Base-by-base conservation (phyloP, 2,113 vertebrate genomes). In the Megaleporinus macrocephalus region DNA sequence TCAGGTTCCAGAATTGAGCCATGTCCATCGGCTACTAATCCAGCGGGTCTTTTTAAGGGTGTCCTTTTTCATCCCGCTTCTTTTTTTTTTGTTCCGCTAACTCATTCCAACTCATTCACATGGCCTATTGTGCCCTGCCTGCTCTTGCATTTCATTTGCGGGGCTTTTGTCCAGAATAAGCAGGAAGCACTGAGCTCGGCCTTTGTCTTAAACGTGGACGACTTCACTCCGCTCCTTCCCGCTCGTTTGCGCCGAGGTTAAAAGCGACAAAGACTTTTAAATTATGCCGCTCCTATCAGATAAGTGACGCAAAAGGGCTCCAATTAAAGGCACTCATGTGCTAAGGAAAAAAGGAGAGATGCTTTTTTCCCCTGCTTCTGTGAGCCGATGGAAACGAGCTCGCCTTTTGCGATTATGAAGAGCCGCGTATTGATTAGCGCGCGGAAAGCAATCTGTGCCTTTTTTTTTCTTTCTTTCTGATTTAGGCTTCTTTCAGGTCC, bases 51-150 rank as follows among this genome's bases (percentile, higher is more conserved):
- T 85, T 89, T 85, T 87, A 84, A 88, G 51, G 66, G 88, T 82
- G 81, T 87, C 65, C 78, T 86, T 89, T 85, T 86, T 90, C 85
- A 87, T 86, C 73, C 80, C 76, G 3, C 6, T 6, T 36, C 6
- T 36, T 30, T 13, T 36, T 78, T 84, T 88, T 92, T 90, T 91
- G 88, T 93, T 85, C 63, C 44, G 61, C 90, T 69, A 78, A 86
- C 89, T 92, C 85, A 90, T 91, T 92, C 90, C 82, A 78, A 80
- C 83, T 90, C 85, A 88, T 93, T 93, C 89, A 89, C 90, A 82
- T 87, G 86, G 85, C 74, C 86, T 83, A 88, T 90, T 90, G 87
- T 89, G 81, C 7, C 83, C 79, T 80, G 81, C 86, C 79, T 87
- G 88, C 85, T 88, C 86, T 81, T 89, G 89, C 88, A 84, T 92